Conservation (phyloP, 2,888 invertebrate genomes). For the Athalia circularis region DNA sequence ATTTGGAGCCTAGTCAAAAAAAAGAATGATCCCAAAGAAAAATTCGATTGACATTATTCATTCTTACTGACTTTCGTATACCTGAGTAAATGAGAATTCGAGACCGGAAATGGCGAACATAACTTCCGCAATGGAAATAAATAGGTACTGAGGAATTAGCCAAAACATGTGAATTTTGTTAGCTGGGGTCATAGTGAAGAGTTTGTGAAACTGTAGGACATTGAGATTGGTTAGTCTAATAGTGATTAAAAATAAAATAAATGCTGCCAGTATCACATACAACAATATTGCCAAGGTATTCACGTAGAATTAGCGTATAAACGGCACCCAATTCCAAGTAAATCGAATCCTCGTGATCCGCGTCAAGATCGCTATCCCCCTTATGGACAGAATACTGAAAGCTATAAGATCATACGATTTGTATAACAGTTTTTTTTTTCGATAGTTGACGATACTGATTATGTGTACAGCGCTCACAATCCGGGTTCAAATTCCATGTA, state of each 20-base stretch:
- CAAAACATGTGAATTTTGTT: constrained; percentile 83
- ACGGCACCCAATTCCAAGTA: constrained; percentile 74
- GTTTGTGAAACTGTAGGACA: constrained; percentile 74
- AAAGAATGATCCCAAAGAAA: no score
- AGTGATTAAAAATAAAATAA: no score
- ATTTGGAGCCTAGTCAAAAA: constrained; percentile 80
- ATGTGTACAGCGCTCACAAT: constrained; percentile 72
- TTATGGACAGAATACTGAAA: constrained; percentile 54
- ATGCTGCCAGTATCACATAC: constrained; percentile 54
- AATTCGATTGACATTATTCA: no score
- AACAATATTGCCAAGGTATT: constrained; percentile 71
- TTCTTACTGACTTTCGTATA: constrained; percentile 57
- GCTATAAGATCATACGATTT: constrained; percentile 59
- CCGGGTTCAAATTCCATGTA: constrained; percentile 79
- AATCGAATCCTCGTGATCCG: constrained; percentile 41
- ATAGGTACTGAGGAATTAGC: constrained; percentile 87
- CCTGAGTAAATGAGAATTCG: constrained; percentile 90
- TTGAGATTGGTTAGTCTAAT: no score
- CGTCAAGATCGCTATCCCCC: constrained; percentile 42
- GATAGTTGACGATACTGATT: constrained; percentile 45
- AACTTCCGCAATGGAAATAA: constrained; percentile 88
- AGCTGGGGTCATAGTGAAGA: constrained; percentile 79
- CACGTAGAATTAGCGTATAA: constrained; percentile 76
- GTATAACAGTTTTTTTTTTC: constrained; percentile 60
- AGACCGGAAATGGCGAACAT: constrained; percentile 90